These are phyloP conservation scores for Syrphus vitripennis DNA, from an alignment of 2,888 invertebrate genomes.

Conservation along the genomic window DNA sequence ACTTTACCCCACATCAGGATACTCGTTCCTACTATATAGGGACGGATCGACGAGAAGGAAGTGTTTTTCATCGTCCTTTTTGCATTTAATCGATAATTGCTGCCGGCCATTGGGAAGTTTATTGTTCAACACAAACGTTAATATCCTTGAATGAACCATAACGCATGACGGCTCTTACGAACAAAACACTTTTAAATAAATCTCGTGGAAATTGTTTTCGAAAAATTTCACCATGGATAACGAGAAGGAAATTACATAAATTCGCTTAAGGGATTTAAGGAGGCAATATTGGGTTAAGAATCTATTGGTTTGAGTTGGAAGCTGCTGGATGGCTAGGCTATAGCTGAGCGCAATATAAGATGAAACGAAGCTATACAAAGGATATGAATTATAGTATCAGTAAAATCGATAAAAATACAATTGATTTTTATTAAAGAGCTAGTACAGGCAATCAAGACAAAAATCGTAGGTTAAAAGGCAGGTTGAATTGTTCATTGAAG, in stretches of 20 bases:
- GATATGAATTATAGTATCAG: neutral
- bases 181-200: conserved; percentile 61
- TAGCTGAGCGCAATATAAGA: neutral
- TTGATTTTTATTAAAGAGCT: neutral
- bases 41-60: neutral
- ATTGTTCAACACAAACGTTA: conserved; percentile 61
- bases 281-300: neutral
- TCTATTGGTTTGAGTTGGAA: neutral
- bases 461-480: no score
- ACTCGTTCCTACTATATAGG: neutral
- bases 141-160: conserved; percentile 57
- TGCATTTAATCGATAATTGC: conserved; percentile 65
- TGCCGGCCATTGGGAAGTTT: conserved; percentile 26
- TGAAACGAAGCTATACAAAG: neutral
- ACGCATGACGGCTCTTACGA: conserved; percentile 42
- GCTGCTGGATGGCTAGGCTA: neutral
- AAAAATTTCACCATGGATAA: conserved; percentile 49
- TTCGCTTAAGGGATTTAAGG: conserved; percentile 35
- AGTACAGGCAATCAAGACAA: no score
- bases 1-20: neutral
- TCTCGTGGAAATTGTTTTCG: conserved; percentile 54
- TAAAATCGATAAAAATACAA: neutral
- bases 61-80: conserved; percentile 49
- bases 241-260: conserved; percentile 63
- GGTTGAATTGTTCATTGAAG: no score